A percentile compares a stretch with the other conserved stretches of the same genome.
Conservation (phyloP, 1,140 invertebrate genomes). For the Chrysoperla carnea region DNA sequence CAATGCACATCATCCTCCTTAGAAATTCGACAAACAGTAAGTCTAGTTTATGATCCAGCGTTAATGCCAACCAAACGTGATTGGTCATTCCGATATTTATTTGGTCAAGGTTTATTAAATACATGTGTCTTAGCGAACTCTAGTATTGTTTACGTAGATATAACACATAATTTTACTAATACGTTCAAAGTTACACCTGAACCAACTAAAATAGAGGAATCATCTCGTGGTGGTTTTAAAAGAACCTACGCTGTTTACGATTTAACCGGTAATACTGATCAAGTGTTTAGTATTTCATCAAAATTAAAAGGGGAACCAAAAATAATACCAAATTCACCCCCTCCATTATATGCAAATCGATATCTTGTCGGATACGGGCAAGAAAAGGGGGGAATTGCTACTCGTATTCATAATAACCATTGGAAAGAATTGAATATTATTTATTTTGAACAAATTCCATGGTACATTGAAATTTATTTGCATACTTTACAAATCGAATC, state of each 20-base stretch:
- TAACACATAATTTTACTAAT: conserved; percentile 39
- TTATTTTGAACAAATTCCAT: conserved; percentile 70
- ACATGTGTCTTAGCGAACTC: conserved; percentile 59
- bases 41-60: conserved; percentile 66
- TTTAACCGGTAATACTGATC: conserved; percentile 28
- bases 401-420: conserved; percentile 61
- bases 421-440: conserved; percentile 48
- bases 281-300: conserved; percentile 49
- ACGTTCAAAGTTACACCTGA: conserved; percentile 35
- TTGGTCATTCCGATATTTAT: conserved; percentile 75
- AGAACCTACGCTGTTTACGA: conserved; percentile 50
- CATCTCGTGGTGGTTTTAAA: conserved; percentile 44
- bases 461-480: conserved; percentile 85
- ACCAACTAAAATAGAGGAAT: conserved; percentile 34
- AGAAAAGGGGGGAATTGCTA: conserved; percentile 72
- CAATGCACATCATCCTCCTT: conserved; percentile 44
- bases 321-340: conserved; percentile 34
- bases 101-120: conserved; percentile 62
- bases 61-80: conserved; percentile 42
- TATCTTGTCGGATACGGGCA: conserved; percentile 73
- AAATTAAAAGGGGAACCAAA: conserved; percentile 26
- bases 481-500: conserved; percentile 64
- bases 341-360: conserved; percentile 57
- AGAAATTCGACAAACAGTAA: conserved; percentile 69
- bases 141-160: conserved; percentile 71